Base-by-base conservation (phyloP, 2,888 invertebrate species). In the Spilosoma lubricipeda region DNA sequence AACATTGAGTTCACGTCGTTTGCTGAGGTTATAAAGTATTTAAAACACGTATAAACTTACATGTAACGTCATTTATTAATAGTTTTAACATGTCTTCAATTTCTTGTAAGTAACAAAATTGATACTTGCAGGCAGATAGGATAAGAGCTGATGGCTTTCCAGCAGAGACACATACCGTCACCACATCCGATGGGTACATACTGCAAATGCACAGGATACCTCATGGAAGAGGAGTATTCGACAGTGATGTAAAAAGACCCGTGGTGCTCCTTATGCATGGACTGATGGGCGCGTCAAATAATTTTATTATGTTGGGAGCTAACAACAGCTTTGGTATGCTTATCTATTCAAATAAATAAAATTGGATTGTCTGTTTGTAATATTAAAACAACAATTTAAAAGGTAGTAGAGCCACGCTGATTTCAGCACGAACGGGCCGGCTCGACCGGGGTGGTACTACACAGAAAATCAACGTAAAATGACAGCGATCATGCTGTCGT, bases 181-280 rank as follows among this genome's bases (percentile, higher is more conserved):
- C 79, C 4, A 93, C 93, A 1, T 73, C 82, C 4, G 93, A 93
- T 78, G 92, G 91, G 4, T 93, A 93, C 70, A 89, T 91, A 56
- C 79, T 93, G 74, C 87, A 88, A 73, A 86, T 93, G 86, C 90
- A 92, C 77, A 86, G 93, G 70, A 93, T 93, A 42, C 91, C 93
- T 1, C 75, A 86, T 33, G 82, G 82, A 45, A 87, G 88, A 18
- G 83, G 76, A 71, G 48, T 0, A 42, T 71, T 67, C 15, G 59
- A 64, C 3, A 76, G 80, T 63, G 30, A 80, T 1, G 33, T 73
- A 2, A 76, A 85, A 52, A 83, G 85, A 23, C 90, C 92, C 0
- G 89, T 90, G 2, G 92, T 92, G 0, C 90, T 93, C 71, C 71
- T 93, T 3, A 92, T 93, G 92, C 93, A 93, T 69, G 93, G 93